Base-by-base conservation (phyloP, 2,888 invertebrate genomes). In the Drosophila testacea region DNA sequence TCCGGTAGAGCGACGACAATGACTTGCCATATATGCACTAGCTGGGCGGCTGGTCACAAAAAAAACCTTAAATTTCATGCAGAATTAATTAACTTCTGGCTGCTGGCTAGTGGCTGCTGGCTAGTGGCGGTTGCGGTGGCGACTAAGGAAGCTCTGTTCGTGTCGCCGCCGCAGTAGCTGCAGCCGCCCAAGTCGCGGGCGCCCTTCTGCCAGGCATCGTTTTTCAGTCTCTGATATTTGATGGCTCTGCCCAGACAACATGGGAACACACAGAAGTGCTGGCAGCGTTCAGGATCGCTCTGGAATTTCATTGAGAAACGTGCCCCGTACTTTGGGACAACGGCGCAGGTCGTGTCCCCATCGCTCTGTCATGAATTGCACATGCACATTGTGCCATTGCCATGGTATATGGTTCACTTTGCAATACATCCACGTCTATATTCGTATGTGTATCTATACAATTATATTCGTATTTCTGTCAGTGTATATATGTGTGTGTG, bases 61-160 rank as follows among this genome's bases (percentile, higher is more conserved):
- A 63, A 74, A 75, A 83, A 54, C 77, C 73, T 87, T 80, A 80
- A 80, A 83, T 81, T 78, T 84, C 89, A 80, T 82, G 83, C 79
- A 83, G 91, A 91, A 91, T 91, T 91, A 91, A 91, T 91, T 91
- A 91, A 91, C 87, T 80, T 68, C 83, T 77, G 84, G 46, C 39
- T 81, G 84, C 59, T 72, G 82, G 82, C 22, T 22, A 2, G 2
- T 22, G 22, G 3, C 22, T 22, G 22, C 1, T 22, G 22, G 22
- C 22, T 22, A 22, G 22, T 22, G 2, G 22, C 22, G 22, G 22
- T 22, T 22, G 22, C 81, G 77, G n/a, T 48, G 48, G 48, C 62
- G 62, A 36, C 62, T 34, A 48, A 57, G 63, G 57, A 48, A 32
- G 41, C 42, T 46, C 54, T 16, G 57, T 59, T 59, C 59, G 59